phyloP scores from a whole-genome alignment of 2,797 vertebrate genomes.

The Tadarida brasiliensis region DNA sequence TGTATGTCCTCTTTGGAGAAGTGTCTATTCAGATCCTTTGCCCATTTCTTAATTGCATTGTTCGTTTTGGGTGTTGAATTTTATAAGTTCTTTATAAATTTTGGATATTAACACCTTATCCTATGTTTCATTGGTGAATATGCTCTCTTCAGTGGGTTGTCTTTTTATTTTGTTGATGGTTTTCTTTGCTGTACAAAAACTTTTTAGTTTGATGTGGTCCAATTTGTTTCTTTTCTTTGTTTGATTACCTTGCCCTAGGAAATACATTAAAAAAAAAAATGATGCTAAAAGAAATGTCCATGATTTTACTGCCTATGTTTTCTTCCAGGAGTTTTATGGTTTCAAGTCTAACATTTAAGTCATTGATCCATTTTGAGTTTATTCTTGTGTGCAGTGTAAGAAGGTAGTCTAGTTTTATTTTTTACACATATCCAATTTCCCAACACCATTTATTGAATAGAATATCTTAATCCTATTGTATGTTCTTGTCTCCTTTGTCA shows the following conservation, averaged over 20 bases:
- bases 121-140: background rate
- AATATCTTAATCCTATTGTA: no score
- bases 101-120: background rate
- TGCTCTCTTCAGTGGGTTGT: background rate
- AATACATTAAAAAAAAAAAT: background rate
- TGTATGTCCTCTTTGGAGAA: background rate
- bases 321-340: no score
- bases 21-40: background rate
- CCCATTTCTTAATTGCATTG: background rate
- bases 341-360: no score
- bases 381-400: no score
- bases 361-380: no score
- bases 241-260: background rate
- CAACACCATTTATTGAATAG: no score
- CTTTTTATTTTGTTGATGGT: background rate
- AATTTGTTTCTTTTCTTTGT: background rate
- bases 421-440: no score
- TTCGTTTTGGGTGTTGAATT: background rate
- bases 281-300: background rate
- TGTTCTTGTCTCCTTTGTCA: no score
- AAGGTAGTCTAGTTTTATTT: no score
- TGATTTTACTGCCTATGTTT: no score
- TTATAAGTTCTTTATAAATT: background rate
- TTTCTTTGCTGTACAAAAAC: background rate
- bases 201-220: background rate